Conservation (phyloP, 1,140 invertebrate genomes). For the Drosophila orosa region DNA sequence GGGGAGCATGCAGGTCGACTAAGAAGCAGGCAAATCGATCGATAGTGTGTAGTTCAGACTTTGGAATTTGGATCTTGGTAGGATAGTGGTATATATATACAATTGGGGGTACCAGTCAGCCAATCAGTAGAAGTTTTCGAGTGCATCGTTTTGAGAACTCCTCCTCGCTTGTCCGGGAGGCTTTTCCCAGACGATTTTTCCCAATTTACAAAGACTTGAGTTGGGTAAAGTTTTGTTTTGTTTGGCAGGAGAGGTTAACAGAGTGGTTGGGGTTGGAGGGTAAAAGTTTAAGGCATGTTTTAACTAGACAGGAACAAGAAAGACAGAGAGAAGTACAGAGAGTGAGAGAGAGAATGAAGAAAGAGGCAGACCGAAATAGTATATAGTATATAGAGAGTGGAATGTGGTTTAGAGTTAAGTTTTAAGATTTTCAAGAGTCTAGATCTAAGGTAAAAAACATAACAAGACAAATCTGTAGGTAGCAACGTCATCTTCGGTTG, state of each 20-base stretch:
- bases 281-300: conserved; percentile 52
- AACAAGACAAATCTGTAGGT: conserved; percentile 22
- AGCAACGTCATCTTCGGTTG: background rate
- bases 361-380: conserved; percentile 26
- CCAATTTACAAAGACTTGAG: conserved; percentile 48
- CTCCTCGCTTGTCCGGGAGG: conserved; percentile 4
- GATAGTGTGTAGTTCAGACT: conserved; percentile 3
- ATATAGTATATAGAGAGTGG: conserved; percentile 1
- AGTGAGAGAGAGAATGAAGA: conserved; percentile 18
- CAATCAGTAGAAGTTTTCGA: conserved; percentile 38
- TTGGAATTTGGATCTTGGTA: background rate
- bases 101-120: conserved; percentile 14
- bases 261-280: background rate
- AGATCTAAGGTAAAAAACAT: conserved; percentile 45
- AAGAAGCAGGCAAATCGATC: conserved; percentile 36
- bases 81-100: conserved; percentile 11
- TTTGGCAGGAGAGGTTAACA: conserved; percentile 29
- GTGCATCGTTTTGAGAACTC: conserved; percentile 31
- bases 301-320: conserved; percentile 40
- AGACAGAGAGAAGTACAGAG: conserved; percentile 19
- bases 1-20: conserved; percentile 19
- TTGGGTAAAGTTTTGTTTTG: conserved; percentile 43
- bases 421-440: conserved; percentile 31
- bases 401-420: conserved; percentile 16
- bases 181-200: conserved; percentile 35